Conservation (phyloP, 2,797 vertebrate species). For the Pagetopsis macropterus region DNA sequence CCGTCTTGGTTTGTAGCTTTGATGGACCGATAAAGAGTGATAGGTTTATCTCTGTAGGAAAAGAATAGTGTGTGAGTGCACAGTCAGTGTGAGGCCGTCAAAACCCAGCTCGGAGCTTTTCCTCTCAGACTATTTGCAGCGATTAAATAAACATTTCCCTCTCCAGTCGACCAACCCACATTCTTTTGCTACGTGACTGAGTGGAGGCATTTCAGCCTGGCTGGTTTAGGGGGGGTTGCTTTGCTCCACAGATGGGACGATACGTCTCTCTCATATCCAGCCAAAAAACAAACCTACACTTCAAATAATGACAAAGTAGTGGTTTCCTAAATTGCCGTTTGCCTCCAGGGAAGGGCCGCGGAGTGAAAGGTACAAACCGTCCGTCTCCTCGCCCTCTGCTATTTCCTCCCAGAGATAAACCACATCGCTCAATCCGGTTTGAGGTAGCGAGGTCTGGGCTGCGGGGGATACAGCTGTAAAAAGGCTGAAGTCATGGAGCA, state of each 20-base stretch:
- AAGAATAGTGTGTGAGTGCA: background rate
- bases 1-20: background rate
- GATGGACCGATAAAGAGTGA: background rate
- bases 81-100: conserved; percentile 5
- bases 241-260: conserved; percentile 55
- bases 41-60: background rate
- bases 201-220: conserved; percentile 35
- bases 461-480: conserved; percentile 21
- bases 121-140: conserved; percentile 25
- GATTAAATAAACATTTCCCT: conserved; percentile 60
- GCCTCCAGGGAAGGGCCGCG: conserved; percentile 50
- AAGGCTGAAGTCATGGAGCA: conserved; percentile 50
- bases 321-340: conserved; percentile 63
- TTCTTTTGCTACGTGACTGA: conserved; percentile 69
- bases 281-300: conserved; percentile 52
- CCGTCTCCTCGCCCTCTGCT: conserved; percentile 38
- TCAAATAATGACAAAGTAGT: conserved; percentile 65
- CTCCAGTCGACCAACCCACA: conserved; percentile 54
- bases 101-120: conserved; percentile 9
- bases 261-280: conserved; percentile 38
- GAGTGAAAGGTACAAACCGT: conserved; percentile 58
- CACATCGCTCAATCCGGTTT: conserved; percentile 59
- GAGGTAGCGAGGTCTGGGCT: conserved; percentile 22
- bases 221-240: conserved; percentile 21
- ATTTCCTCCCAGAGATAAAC: conserved; percentile 56